phyloP scores from a whole-genome alignment of 2,888 invertebrate genomes.

The Idaea dimidiata region DNA sequence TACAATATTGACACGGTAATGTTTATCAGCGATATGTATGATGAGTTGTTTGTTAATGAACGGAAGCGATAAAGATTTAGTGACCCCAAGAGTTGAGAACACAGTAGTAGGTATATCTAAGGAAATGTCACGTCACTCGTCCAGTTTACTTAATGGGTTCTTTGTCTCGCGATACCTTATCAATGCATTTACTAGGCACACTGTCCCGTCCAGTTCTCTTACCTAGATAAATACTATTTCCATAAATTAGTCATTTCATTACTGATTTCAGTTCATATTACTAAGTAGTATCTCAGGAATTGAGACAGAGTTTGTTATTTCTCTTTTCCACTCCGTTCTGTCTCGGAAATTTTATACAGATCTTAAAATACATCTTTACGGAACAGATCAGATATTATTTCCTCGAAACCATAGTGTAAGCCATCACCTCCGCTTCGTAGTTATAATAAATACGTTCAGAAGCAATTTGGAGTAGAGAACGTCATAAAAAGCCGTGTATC shows the following conservation, averaged over 20 bases:
- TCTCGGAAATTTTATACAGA: not conserved
- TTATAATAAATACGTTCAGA: constrained; percentile 40
- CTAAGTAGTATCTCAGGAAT: not conserved
- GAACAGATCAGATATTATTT: constrained; percentile 4
- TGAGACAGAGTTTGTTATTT: no score
- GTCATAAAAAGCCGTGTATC: constrained; percentile 52
- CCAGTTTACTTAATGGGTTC: constrained; percentile 73
- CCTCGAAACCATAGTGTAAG: constrained; percentile 15
- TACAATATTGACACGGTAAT: constrained; percentile 16
- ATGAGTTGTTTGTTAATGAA: constrained; percentile 58
- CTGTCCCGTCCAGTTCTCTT: constrained; percentile 35
- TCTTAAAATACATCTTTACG: not conserved
- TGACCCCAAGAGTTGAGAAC: constrained; percentile 72
- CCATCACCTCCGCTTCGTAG: constrained; percentile 12
- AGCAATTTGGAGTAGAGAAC: constrained; percentile 42
- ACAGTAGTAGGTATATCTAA: constrained; percentile 66
- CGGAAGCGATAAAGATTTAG: constrained; percentile 75
- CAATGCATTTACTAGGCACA: constrained; percentile 52
- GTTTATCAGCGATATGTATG: constrained; percentile 31
- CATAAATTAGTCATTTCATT: not conserved
- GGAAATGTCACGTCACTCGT: constrained; percentile 75
- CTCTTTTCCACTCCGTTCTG: not conserved
- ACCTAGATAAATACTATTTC: not conserved
- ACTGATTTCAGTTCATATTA: not conserved
- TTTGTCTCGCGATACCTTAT: constrained; percentile 77